These are phyloP conservation scores for Notamacropus eugenii DNA, from an alignment of 2,797 vertebrate genomes.

Conservation along the genomic window DNA sequence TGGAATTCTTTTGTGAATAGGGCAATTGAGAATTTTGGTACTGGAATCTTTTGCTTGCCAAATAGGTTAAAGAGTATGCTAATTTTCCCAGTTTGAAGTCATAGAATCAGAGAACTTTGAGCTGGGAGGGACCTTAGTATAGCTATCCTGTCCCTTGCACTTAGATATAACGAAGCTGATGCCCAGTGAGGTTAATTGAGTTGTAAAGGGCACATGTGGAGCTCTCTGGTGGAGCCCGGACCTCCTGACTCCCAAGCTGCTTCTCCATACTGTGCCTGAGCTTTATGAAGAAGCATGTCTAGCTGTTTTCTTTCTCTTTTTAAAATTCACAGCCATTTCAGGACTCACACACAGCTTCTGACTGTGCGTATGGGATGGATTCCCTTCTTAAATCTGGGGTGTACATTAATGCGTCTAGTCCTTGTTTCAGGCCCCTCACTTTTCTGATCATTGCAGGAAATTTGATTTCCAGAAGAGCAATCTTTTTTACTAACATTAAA, in stretches of 20 bases:
- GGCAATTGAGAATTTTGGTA: slow-evolving; percentile 31
- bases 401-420: neutral
- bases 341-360: neutral
- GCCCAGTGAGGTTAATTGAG: neutral
- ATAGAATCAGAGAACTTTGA: neutral
- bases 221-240: neutral
- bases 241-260: neutral
- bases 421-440: slow-evolving; percentile 5
- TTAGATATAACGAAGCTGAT: neutral
- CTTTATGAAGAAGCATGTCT: neutral
- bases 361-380: neutral
- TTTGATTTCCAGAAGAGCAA: slow-evolving; percentile 15
- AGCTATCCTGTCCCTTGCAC: neutral
- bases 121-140: neutral
- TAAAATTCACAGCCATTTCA: neutral
- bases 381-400: neutral
- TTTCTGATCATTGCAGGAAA: slow-evolving; percentile 17
- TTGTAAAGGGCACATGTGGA: neutral
- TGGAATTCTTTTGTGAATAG: slow-evolving; percentile 40
- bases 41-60: slow-evolving; percentile 13
- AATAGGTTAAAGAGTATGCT: slow-evolving; percentile 1
- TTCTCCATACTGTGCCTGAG: neutral
- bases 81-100: slow-evolving; percentile 24
- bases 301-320: neutral
- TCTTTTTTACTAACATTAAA: slow-evolving; percentile 15